These are phyloP conservation scores for Drosophila tropicalis DNA, from an alignment of 1,140 invertebrate genomes.

Conservation along the genomic window DNA sequence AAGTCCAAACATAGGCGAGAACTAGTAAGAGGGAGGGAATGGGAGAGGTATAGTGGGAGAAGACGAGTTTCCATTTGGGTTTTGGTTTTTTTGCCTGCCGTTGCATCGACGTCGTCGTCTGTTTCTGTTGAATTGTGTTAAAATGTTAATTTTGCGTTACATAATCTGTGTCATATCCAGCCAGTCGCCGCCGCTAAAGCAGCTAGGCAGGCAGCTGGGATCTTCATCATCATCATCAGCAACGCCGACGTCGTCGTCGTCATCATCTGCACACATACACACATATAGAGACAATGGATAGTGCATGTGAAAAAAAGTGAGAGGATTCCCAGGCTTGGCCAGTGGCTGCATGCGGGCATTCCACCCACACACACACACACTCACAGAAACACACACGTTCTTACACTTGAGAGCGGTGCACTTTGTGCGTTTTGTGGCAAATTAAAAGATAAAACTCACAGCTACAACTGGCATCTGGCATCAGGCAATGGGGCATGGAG, in stretches of 20 bases:
- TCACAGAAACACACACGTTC: not conserved
- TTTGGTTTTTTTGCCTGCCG: slow-evolving; percentile 31
- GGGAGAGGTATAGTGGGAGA: slow-evolving; percentile 22
- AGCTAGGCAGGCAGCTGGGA: slow-evolving; percentile 46
- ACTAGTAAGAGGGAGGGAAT: slow-evolving; percentile 24
- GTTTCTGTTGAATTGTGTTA: slow-evolving; percentile 76
- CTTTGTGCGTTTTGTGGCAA: slow-evolving; percentile 76
- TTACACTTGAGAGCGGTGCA: slow-evolving; percentile 29
- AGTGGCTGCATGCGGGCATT: slow-evolving; percentile 36
- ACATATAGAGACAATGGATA: slow-evolving; percentile 51
- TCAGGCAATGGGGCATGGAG: slow-evolving; percentile 14
- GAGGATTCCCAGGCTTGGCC: slow-evolving; percentile 77
- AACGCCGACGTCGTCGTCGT: slow-evolving; percentile 4
- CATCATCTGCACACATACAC: slow-evolving; percentile 6
- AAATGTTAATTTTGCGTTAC: slow-evolving; percentile 80
- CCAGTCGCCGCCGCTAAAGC: slow-evolving; percentile 39
- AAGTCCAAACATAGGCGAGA: slow-evolving; percentile 37
- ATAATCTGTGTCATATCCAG: slow-evolving; percentile 80
- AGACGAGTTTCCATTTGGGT: slow-evolving; percentile 54
- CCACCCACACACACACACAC: slow-evolving; percentile 32
- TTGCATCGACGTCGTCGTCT: slow-evolving; percentile 55
- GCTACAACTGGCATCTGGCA: slow-evolving; percentile 32
- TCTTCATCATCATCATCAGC: slow-evolving; percentile 67
- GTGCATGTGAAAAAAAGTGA: slow-evolving; percentile 77
- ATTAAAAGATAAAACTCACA: slow-evolving; percentile 74